These are phyloP conservation scores for Trogon surrucura DNA, from an alignment of 2,113 vertebrate genomes.

Conservation along the genomic window DNA sequence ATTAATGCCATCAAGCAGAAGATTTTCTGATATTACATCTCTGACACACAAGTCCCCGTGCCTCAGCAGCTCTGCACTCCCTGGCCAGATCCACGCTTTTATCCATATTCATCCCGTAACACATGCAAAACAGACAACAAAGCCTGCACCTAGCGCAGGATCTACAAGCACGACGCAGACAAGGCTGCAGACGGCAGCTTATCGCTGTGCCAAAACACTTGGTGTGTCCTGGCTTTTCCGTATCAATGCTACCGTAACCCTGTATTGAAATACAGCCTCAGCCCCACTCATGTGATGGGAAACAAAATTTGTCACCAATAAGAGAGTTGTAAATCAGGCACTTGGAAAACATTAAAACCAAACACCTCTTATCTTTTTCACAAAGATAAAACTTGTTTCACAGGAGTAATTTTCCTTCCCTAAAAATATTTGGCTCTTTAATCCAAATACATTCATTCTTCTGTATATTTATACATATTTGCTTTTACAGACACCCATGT, in stretches of 20 bases:
- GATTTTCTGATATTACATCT: not conserved
- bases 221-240: not conserved
- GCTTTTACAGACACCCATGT: not conserved
- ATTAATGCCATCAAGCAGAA: not conserved
- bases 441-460: not conserved
- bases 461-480: not conserved
- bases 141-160: not conserved
- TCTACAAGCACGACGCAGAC: rapidly evolving
- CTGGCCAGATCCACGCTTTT: not conserved
- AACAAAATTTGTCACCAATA: not conserved
- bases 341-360: not conserved
- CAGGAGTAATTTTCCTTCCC: not conserved
- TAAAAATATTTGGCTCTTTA: not conserved
- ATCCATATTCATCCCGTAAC: not conserved
- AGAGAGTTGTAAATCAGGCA: not conserved
- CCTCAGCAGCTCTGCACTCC: not conserved
- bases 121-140: not conserved
- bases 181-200: not conserved
- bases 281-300: not conserved
- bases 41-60: not conserved
- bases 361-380: not conserved
- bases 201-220: not conserved
- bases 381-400: not conserved
- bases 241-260: not conserved
- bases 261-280: not conserved